Percentiles rank a stretch among this genome's conserved stretches.
phyloP scores from a whole-genome alignment of 2,113 vertebrate genomes.

The Perognathus longimembris region DNA sequence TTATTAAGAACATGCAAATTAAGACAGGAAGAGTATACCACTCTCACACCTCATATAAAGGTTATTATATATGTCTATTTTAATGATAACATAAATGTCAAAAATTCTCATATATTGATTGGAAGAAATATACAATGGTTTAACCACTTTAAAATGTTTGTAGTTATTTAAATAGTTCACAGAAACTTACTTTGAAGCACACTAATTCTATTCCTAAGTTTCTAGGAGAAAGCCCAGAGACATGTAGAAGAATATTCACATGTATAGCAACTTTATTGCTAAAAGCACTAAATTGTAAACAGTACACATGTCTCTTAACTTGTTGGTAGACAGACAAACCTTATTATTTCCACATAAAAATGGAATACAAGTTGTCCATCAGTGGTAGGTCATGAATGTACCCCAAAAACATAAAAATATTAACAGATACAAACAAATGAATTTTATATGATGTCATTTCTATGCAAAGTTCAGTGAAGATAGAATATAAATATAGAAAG shows the following conservation, averaged over 20 bases:
- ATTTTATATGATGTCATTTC: neutral
- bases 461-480: neutral
- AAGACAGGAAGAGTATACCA: neutral
- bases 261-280: neutral
- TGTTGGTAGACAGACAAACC: neutral
- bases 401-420: neutral
- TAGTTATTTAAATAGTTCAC: slow-evolving; percentile 10
- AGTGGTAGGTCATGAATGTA: neutral
- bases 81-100: neutral
- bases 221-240: neutral
- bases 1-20: neutral
- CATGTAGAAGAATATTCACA: neutral
- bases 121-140: neutral
- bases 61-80: neutral
- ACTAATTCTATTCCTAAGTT: neutral
- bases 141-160: neutral
- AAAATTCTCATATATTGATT: neutral
- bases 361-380: neutral
- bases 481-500: neutral
- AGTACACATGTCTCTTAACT: neutral
- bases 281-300: neutral
- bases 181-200: neutral
- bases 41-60: neutral
- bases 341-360: neutral
- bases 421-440: neutral